Evolutionary conservation across 2,888 invertebrate genomes (phyloP), one percentile per base, ranked within the genome.

Genomic region (Julus scanicus): DNA sequence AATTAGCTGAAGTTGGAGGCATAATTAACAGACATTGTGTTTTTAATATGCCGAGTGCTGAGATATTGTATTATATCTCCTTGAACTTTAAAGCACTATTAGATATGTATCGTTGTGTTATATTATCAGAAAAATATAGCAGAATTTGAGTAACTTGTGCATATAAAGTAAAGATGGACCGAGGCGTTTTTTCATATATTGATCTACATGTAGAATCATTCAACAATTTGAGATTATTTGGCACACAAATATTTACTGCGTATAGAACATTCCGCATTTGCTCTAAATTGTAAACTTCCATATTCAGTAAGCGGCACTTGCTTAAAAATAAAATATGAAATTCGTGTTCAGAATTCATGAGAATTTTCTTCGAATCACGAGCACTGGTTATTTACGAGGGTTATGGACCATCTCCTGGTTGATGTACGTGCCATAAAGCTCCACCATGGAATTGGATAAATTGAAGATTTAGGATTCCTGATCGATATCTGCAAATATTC

Each of bases 401-500:
- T 29, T 13, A 37, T 37, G 80, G 37, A 37, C 37, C 37, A 80
- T 80, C 29, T 80, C 1, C 80, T 80, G 11, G 11, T 29, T 80
- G 71, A 71, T 71, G 20, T 37, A 20, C 80, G 37, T 13, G 80
- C 29, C 29, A 37, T 80, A 80, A 80, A 80, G 4, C 80, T 80
- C 37, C 37, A 80, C 80, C 37, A 29, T 37, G 37, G 20, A 80
- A 80, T 13, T 20, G 37, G 80, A 37, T 80, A 80, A 80, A 80
- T 80, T 20, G 80, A 11, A 37, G 80, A 80, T 80, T 71, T 80
- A 11, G 37, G 80, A 80, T 37, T 80, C 37, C 37, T 80, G 80
- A 80, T 80, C 80, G 80, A 80, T 80, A 80, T 80, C 80, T 80
- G 13, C 29, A n/a, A 63, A 37, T 20, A 80, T 80, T 37, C 80